Base-by-base conservation (phyloP, 2,888 invertebrate species). In the Arctia plantaginis region DNA sequence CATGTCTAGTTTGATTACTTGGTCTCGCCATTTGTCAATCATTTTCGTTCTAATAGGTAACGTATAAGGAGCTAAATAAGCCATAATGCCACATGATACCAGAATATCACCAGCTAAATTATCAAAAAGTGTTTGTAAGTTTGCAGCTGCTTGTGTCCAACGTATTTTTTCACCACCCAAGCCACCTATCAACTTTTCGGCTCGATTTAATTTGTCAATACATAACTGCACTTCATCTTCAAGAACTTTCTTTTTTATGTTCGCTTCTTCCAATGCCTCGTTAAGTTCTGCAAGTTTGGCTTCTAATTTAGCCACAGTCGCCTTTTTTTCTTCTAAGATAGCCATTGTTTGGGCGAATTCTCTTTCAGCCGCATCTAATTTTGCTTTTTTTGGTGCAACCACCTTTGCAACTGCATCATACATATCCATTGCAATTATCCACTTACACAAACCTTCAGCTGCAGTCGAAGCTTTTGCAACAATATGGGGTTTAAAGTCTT, bases 391-490 rank as follows among this genome's bases (percentile, higher is more conserved):
- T 0, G 98, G 98, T 18, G 98, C 98, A 18, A 98, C 98, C 66
- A 97, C 97, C 93, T 98, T 98, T 68, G 98, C 97, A 3, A 98
- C 98, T 68, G 97, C 97, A 89, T 99, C 98, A 89, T 99, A 99
- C 93, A 98, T 97, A 87, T 98, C 98, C 97, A 99, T 98, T 1
- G 98, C 98, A 80, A 98, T 97, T 71, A 99, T 98, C 99, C 99
- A 99, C 90, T 98, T 98, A 90, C 98, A 98, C 64, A 98, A 95
- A 71, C 99, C 99, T 94, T 99, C 99, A 35, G 99, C 99, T 6
- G 99, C 99, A 80, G 98, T 97, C 0, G 99, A 99, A 0, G 99
- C 99, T 92, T 98, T 98, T 23, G 98, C 98, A 73, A 98, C 97
- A 73, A 98, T 96, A 76, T 96, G 95, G 2, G 98, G 98, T 83